Conservation (phyloP, 2,113 vertebrate genomes). For the Erythrocercus mccallii region DNA sequence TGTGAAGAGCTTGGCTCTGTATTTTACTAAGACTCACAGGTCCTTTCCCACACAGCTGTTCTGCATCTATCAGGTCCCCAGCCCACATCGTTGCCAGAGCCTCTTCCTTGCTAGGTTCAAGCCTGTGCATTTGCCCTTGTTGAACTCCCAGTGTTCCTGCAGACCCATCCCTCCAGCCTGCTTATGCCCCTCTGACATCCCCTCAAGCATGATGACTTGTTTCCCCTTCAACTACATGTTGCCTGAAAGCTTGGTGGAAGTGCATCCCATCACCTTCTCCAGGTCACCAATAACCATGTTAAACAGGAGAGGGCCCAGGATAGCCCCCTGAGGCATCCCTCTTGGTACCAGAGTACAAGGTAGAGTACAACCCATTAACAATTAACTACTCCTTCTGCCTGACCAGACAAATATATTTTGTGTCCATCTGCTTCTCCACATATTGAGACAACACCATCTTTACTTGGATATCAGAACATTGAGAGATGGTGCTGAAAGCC, state of each 20-base stretch:
- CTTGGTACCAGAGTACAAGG: not conserved
- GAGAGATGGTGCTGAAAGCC: accelerated
- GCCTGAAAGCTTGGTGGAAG: not conserved
- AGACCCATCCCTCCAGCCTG: not conserved
- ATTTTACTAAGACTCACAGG: not conserved
- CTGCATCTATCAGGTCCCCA: not conserved
- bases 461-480: not conserved
- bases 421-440: not conserved
- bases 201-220: not conserved
- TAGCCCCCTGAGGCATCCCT: not conserved
- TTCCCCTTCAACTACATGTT: not conserved
- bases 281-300: not conserved
- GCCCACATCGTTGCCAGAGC: accelerated
- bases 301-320: not conserved
- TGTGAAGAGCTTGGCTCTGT: not conserved
- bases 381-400: not conserved
- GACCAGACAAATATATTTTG: not conserved
- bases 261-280: not conserved
- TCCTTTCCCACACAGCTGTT: not conserved
- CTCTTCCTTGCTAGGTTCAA: not conserved
- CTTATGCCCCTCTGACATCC: accelerated
- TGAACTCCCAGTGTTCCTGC: not conserved
- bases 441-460: not conserved
- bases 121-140: not conserved
- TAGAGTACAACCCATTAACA: not conserved